Percentiles rank a stretch among this genome's conserved stretches.
phyloP scores from a whole-genome alignment of 2,797 vertebrate species.

The Myripristis jacobus region DNA sequence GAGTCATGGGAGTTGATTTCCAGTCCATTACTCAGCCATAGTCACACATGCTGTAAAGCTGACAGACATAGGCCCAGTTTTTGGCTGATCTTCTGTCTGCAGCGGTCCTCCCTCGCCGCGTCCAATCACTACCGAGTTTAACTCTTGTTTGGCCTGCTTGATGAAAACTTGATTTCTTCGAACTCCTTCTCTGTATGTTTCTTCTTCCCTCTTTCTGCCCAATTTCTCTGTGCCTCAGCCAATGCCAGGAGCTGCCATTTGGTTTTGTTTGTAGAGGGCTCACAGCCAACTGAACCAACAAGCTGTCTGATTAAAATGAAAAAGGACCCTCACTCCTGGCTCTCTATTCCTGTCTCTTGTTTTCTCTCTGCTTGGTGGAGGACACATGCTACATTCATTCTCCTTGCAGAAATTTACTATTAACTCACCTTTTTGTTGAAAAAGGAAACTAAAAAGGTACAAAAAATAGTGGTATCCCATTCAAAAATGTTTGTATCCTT shows the following conservation, averaged over 20 bases:
- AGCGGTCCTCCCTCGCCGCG: slow-evolving; percentile 13
- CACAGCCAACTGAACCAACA: slow-evolving; percentile 85
- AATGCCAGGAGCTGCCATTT: slow-evolving; percentile 82
- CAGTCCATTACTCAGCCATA: slow-evolving; percentile 5
- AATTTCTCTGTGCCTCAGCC: slow-evolving; percentile 61
- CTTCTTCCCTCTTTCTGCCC: slow-evolving; percentile 66
- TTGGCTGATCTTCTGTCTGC: slow-evolving; percentile 28
- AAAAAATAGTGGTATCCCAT: not conserved
- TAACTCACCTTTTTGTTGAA: not conserved
- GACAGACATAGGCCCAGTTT: slow-evolving; percentile 22
- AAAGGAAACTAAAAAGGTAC: not conserved
- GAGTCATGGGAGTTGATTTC: slow-evolving; percentile 14
- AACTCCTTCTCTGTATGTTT: slow-evolving; percentile 67
- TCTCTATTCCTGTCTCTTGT: slow-evolving; percentile 65
- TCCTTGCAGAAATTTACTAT: slow-evolving; percentile 32
- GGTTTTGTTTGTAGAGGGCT: slow-evolving; percentile 83
- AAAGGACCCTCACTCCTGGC: slow-evolving; percentile 73
- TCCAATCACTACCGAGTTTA: slow-evolving; percentile 54
- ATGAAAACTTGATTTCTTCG: slow-evolving; percentile 79
- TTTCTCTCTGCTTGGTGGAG: slow-evolving; percentile 43
- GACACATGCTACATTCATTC: slow-evolving; percentile 46
- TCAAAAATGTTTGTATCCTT: not conserved
- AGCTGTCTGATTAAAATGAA: slow-evolving; percentile 84
- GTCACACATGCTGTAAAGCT: slow-evolving; percentile 34
- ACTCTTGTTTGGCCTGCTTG: slow-evolving; percentile 71